Conservation (phyloP, 2,113 vertebrate genomes). For the Solenodon paradoxus region DNA sequence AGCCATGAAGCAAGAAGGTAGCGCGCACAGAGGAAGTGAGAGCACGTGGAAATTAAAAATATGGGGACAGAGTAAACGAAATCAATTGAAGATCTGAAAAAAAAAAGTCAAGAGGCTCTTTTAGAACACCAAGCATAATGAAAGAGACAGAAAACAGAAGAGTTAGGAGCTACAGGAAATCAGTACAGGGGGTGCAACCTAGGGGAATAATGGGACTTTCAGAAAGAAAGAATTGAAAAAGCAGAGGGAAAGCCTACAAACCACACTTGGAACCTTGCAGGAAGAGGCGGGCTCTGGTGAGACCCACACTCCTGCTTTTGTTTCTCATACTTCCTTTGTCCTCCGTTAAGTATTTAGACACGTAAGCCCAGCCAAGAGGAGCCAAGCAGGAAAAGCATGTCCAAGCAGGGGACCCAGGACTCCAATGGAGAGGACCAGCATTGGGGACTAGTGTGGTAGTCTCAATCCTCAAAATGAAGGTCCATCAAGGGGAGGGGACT, state of each 20-base stretch:
- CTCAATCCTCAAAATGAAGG: conserved; percentile 4
- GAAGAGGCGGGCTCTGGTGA: neutral
- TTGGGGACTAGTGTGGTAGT: neutral
- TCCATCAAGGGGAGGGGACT: neutral
- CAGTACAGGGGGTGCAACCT: neutral
- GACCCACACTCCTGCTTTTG: neutral
- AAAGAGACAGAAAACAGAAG: conserved; percentile 43
- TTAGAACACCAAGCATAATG: neutral
- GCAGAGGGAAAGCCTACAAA: neutral
- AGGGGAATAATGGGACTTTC: conserved; percentile 23
- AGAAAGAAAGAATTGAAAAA: neutral
- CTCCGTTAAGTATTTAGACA: neutral
- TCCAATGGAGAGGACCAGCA: neutral
- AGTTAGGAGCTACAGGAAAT: conserved; percentile 36
- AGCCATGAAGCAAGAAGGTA: neutral
- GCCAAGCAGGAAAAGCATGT: neutral
- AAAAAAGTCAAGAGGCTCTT: conserved; percentile 44
- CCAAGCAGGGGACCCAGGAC: neutral
- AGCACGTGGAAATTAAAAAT: conserved; percentile 29
- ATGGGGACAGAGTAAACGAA: neutral
- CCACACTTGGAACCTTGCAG: neutral
- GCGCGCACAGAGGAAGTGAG: neutral
- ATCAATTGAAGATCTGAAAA: neutral
- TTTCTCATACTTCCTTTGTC: neutral
- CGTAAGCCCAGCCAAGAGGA: neutral